Evolutionary conservation across 53 echinoderm and acorn worm genomes (phyloP).

Genomic region (Arbacia lixula): DNA sequence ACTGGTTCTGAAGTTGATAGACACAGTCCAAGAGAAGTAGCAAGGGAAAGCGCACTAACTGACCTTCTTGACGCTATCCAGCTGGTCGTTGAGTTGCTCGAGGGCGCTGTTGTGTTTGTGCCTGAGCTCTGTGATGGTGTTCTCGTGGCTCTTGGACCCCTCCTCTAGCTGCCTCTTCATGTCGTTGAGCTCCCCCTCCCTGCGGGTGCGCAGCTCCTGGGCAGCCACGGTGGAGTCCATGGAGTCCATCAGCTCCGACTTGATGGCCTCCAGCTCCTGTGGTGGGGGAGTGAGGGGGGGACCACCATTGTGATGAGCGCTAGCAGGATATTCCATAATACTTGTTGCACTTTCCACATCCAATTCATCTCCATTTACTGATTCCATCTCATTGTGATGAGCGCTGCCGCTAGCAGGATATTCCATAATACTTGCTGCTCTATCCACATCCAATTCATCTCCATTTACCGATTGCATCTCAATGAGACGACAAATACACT

Average conservation of each 20-base stretch:
- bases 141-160: slow-evolving; percentile 74
- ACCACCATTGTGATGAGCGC: slow-evolving; percentile 14
- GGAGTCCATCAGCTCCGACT: slow-evolving; percentile 91
- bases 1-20: too few species aligned
- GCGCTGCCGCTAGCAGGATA: slow-evolving; percentile 6
- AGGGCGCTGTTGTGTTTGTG: slow-evolving; percentile 86
- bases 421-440: slow-evolving; percentile 32
- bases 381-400: slow-evolving; percentile 31
- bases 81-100: slow-evolving; percentile 89
- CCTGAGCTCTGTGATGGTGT: slow-evolving; percentile 71
- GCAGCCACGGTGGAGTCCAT: slow-evolving; percentile 87
- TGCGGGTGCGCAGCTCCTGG: slow-evolving; percentile 88
- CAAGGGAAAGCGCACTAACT: too few species aligned
- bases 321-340: slow-evolving; percentile 31
- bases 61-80: slow-evolving; percentile 91
- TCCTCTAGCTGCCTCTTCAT: slow-evolving; percentile 86
- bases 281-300: neutral
- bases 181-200: slow-evolving; percentile 78
- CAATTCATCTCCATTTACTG: slow-evolving; percentile 31
- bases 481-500: neutral
- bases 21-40: too few species aligned
- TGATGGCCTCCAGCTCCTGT: slow-evolving; percentile 98
- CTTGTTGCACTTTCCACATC: slow-evolving; percentile 19
- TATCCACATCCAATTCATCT: slow-evolving; percentile 7
- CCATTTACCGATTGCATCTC: slow-evolving; percentile 46